Base-by-base conservation (phyloP, 1,140 invertebrate species). In the Drosophila funebris region DNA sequence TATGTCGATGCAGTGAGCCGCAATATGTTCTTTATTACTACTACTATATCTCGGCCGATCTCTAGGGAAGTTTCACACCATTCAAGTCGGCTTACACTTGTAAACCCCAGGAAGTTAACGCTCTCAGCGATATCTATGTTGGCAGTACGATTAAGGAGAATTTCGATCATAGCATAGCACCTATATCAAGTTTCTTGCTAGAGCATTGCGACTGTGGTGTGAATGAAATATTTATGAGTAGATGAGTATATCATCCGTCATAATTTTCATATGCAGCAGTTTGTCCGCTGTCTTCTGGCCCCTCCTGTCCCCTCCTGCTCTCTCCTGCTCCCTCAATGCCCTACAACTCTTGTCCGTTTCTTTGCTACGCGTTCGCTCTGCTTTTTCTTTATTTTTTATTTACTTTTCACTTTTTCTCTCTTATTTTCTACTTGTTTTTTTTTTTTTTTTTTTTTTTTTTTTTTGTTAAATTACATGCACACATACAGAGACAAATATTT, bases 391-490 rank as follows among this genome's bases (percentile, higher is more conserved):
- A 62, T 68, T 64, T 76, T 64, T 62, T 74, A 46, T 73, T 82
- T 82, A 33, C 68, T 54, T 60, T 68, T 75, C 54, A 60, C 31
- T 60, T 52, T 60, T 63, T 58, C 57, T 62, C 66, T 66, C n/a
- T n/a, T n/a, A n/a, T n/a, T n/a, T n/a, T n/a, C n/a, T n/a, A n/a
- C n/a, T n/a, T n/a, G n/a, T n/a, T n/a, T n/a, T n/a, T 53, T 71
- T 37, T 69, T 78, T 77, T 46, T 73, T 56, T 56, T 53, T 64
- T 20, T 46, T 56, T 67, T 60, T 48, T 63, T 71, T 71, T 87
- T 87, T 87, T 79, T 88, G 79, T 88, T 88, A 75, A 88, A 88
- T 88, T 83, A 88, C 83, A 88, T 88, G 83, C 78, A 82, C 83
- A 81, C 68, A 76, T 56, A 74, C 58, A 71, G 44, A 84, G 74